Base-by-base conservation (phyloP, 2,888 invertebrate genomes). In the Diarsia dahlii region DNA sequence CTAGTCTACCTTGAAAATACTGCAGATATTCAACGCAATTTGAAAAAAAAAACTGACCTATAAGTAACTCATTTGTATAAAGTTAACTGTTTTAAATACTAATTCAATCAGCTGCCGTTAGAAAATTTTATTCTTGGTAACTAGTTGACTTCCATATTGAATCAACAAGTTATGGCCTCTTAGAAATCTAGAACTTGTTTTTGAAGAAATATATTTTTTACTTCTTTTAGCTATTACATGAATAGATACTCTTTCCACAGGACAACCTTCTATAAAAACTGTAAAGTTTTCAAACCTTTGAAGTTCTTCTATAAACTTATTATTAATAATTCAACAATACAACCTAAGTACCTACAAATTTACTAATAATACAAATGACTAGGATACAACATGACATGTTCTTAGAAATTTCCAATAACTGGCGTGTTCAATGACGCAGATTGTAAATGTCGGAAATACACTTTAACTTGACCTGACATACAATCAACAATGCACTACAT, bases 391-490 rank as follows among this genome's bases (percentile, higher is more conserved):
- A 50, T 56, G 62, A 52, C 13, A 78, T 15, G 23, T 80, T 64
- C 75, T 46, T 34, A 74, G 64, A 58, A 70, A 78, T 74, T 76
- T 54, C 50, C 54, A 74, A 70, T 71, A 68, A 73, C 20, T 81
- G 62, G 63, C 77, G 63, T 81, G 73, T 34, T 69, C 60, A 69
- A 6, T 84, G 82, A 82, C 78, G 78, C 60, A 64, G 28, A 56
- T 65, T n/a, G n/a, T n/a, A n/a, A n/a, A 34, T 64, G 75, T 73
- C 73, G 68, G 56, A 82, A 75, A 82, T 75, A 74, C 63, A 75
- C 13, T 3, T 52, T 50, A 62, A 70, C 48, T 68, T 72, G 20
- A 84, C 62, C 77, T 82, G 60, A 20, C 23, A 69, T 45, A 54
- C 48, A 69, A 78, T 68, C 18, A 56, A 52, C n/a, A 56, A 58